Evolutionary conservation across 2,888 invertebrate genomes (phyloP).

Genomic region (Eristalis intricaria): DNA sequence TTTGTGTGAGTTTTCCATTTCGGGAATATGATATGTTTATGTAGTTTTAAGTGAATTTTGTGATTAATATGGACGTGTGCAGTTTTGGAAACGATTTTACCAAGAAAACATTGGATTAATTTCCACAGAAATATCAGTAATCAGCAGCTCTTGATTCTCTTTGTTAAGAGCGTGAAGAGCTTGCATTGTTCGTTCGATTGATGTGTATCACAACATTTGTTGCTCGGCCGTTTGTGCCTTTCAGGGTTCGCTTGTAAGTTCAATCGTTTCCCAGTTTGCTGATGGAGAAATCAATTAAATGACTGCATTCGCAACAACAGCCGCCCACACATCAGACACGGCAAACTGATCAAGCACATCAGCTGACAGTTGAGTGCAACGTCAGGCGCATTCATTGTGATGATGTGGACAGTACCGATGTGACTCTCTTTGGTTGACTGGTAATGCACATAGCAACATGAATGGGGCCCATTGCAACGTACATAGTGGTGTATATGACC

Average conservation of each 20-base stretch:
- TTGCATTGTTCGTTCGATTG: slow-evolving; percentile 16
- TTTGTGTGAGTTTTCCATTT: slow-evolving; percentile 20
- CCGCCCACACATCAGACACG: slow-evolving; percentile 19
- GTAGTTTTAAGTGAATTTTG: slow-evolving; percentile 44
- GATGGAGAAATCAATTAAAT: background rate
- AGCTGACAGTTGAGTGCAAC: slow-evolving; percentile 48
- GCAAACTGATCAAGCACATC: slow-evolving; percentile 32
- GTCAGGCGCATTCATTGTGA: slow-evolving; percentile 37
- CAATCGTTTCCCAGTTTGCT: background rate
- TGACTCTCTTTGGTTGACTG: slow-evolving; percentile 23
- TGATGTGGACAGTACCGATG: slow-evolving; percentile 66
- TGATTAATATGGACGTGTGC: slow-evolving; percentile 8
- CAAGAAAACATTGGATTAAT: slow-evolving; percentile 37
- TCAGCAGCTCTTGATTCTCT: slow-evolving; percentile 24
- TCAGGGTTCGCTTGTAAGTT: background rate
- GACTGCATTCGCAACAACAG: slow-evolving; percentile 5
- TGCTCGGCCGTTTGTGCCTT: slow-evolving; percentile 22
- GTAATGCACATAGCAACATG: slow-evolving; percentile 34
- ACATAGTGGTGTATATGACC: slow-evolving; percentile 5
- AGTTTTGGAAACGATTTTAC: slow-evolving; percentile 26
- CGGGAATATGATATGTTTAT: slow-evolving; percentile 1
- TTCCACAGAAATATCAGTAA: slow-evolving; percentile 8
- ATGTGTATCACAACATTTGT: slow-evolving; percentile 46
- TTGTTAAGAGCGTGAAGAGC: slow-evolving; percentile 33
- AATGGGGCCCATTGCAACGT: slow-evolving; percentile 15